Percentiles rank a stretch among this genome's conserved stretches.
Conservation (phyloP, 2,888 invertebrate genomes). For the Drosophila paramelanica region DNA sequence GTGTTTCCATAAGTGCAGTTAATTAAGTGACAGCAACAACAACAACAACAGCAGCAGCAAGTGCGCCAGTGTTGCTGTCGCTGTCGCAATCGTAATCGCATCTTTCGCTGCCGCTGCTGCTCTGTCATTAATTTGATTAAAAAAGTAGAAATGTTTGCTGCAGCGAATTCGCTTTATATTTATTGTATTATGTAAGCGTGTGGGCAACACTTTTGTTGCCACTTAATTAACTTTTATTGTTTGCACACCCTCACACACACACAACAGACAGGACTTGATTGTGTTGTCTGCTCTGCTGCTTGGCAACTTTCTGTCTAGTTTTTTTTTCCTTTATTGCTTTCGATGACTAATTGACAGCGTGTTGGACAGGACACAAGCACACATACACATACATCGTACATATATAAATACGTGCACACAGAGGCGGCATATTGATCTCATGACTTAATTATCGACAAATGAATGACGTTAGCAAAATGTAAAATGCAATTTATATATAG, state of each 20-base stretch:
- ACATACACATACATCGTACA: conserved; percentile 3
- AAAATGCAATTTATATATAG: conserved; percentile 31
- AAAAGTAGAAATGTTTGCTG: conserved; percentile 14
- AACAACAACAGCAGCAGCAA: conserved; percentile 11
- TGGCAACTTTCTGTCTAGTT: conserved; percentile 43
- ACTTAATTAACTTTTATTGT: conserved; percentile 64
- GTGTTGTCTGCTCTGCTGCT: conserved; percentile 35
- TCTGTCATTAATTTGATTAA: conserved; percentile 44
- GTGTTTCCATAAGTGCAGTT: conserved; percentile 45
- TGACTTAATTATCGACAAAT: conserved; percentile 67
- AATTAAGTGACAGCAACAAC: conserved; percentile 37
- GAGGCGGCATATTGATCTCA: conserved; percentile 61
- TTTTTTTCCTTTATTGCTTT: conserved; percentile 4
- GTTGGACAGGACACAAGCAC: conserved; percentile 13
- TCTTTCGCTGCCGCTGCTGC: conserved; percentile 9
- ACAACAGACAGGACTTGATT: conserved; percentile 4
- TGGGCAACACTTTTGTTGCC: conserved; percentile 46
- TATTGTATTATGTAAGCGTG: conserved; percentile 54
- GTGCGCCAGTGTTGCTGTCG: conserved; percentile 16
- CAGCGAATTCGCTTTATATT: conserved; percentile 18
- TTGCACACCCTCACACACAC: conserved; percentile 1
- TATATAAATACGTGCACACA: background rate
- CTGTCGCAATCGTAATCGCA: conserved; percentile 2
- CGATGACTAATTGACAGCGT: conserved; percentile 54
- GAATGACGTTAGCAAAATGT: conserved; percentile 53